A percentile compares a stretch with the other conserved stretches of the same genome.
Conservation (phyloP, 2,888 invertebrate genomes). For the Sinohyriopsis cumingii region DNA sequence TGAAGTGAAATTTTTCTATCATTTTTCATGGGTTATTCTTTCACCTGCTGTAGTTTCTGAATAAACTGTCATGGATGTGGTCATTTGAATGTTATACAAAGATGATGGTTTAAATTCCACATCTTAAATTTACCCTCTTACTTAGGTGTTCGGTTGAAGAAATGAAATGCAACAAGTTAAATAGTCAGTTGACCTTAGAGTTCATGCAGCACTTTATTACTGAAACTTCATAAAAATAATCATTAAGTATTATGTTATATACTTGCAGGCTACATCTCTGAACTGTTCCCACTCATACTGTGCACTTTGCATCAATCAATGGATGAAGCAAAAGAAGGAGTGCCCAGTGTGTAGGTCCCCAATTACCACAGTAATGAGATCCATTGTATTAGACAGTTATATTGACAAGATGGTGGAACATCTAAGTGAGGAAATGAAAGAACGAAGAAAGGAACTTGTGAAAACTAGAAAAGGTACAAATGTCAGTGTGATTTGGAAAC, state of each 20-base stretch:
- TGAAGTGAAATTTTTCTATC: too few relatives aligned
- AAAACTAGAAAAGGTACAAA: conserved; percentile 71
- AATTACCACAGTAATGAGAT: conserved; percentile 55
- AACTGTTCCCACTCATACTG: conserved; percentile 86
- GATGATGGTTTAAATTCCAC: too few relatives aligned
- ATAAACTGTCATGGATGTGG: too few relatives aligned
- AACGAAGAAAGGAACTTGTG: conserved; percentile 76
- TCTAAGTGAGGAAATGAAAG: conserved; percentile 77
- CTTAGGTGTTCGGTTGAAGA: too few relatives aligned
- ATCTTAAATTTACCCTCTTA: too few relatives aligned
- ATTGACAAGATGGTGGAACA: conserved; percentile 82
- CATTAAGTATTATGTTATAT: not conserved
- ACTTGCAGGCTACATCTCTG: conserved; percentile 77
- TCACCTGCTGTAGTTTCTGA: too few relatives aligned
- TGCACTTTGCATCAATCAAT: conserved; percentile 80
- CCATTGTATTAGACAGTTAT: conserved; percentile 80
- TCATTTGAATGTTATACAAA: too few relatives aligned
- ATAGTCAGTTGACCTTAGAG: too few relatives aligned
- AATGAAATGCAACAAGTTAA: too few relatives aligned
- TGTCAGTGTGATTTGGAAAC: not conserved
- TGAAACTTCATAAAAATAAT: too few relatives aligned
- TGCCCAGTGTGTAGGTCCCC: conserved; percentile 81
- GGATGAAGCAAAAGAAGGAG: conserved; percentile 81
- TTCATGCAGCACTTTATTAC: too few relatives aligned
- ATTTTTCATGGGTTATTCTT: too few relatives aligned